phyloP scores from a whole-genome alignment of 2,797 vertebrate species.

The Rhinoraja longicauda region DNA sequence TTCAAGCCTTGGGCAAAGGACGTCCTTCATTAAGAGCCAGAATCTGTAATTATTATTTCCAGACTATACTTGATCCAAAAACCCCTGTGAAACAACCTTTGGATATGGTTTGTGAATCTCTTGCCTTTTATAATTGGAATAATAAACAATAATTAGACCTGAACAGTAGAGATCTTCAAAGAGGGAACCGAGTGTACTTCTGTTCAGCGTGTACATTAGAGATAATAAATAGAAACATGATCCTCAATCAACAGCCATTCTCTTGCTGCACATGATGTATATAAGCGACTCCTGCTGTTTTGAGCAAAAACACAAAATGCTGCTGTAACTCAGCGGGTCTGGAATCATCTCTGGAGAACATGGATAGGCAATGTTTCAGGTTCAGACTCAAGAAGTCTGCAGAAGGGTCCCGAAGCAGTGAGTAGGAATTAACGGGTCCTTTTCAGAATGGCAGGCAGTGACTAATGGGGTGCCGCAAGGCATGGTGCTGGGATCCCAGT shows the following conservation, averaged over 20 bases:
- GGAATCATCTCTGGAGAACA: too few relatives aligned
- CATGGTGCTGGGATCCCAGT: too few relatives aligned
- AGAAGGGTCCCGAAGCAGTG: too few relatives aligned
- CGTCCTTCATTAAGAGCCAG: not conserved
- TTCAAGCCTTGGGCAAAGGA: not conserved
- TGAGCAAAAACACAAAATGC: too few relatives aligned
- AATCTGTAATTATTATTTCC: not conserved
- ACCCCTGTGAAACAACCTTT: not conserved
- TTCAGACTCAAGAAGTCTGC: too few relatives aligned
- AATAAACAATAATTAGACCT: constrained; percentile 30
- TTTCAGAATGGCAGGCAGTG: too few relatives aligned
- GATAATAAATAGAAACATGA: not conserved
- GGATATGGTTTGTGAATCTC: not conserved
- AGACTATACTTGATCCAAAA: not conserved
- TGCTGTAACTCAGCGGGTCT: too few relatives aligned
- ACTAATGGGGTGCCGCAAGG: too few relatives aligned
- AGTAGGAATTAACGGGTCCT: too few relatives aligned
- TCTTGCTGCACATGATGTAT: not conserved
- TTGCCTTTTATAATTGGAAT: constrained; percentile 5
- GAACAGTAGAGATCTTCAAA: not conserved
- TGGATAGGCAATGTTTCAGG: too few relatives aligned
- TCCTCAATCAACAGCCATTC: not conserved
- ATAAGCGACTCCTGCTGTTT: not conserved
- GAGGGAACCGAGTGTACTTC: not conserved
- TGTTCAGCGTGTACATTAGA: not conserved